Percentiles rank a stretch among this genome's conserved stretches.
phyloP scores from a whole-genome alignment of 2,888 invertebrate species.

The Lasius platythorax region DNA sequence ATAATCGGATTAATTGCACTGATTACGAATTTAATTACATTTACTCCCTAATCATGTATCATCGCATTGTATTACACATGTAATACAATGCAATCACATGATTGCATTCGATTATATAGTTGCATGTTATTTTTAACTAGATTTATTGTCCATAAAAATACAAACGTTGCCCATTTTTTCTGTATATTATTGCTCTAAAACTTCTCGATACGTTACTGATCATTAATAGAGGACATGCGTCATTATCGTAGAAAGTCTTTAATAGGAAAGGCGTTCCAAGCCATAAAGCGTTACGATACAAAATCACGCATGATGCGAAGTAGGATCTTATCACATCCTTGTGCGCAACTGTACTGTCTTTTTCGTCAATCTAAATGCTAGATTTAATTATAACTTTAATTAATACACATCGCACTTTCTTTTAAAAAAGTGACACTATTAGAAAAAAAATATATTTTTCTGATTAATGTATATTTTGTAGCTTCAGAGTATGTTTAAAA shows the following conservation, averaged over 20 bases:
- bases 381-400: not conserved
- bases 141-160: not conserved
- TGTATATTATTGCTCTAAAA: conserved; percentile 9
- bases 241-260: conserved; percentile 71
- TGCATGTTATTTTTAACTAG: not conserved
- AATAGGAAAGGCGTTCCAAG: conserved; percentile 65
- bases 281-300: conserved; percentile 38
- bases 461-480: not conserved
- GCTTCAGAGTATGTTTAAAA: not conserved
- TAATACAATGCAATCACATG: no score
- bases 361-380: conserved; percentile 13
- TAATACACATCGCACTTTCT: not conserved
- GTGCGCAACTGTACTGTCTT: not conserved
- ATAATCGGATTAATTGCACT: conserved; percentile 23
- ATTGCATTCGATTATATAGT: not conserved
- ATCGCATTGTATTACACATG: conserved; percentile 11
- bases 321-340: conserved; percentile 31
- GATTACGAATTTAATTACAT: conserved; percentile 29
- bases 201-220: conserved; percentile 23
- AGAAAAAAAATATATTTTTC: not conserved
- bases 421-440: not conserved
- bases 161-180: not conserved
- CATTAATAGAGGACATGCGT: conserved; percentile 49
- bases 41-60: conserved; percentile 13
- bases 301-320: conserved; percentile 45